phyloP scores from a whole-genome alignment of 2,888 invertebrate genomes.

The Diarsia dahlii region DNA sequence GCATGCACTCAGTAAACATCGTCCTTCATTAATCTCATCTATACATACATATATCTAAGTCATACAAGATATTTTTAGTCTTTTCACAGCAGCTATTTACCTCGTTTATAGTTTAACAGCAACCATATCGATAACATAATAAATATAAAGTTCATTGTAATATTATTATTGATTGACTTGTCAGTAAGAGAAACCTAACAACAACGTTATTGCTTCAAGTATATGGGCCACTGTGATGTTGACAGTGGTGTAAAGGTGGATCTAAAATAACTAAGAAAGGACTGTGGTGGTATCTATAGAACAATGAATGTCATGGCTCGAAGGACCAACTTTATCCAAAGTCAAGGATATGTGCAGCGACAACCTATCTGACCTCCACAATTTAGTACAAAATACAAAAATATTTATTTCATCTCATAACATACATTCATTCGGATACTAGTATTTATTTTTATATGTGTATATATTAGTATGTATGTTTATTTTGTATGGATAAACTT shows the following conservation, averaged over 20 bases:
- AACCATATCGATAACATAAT: not conserved
- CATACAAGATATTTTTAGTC: not conserved
- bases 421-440: too few relatives aligned
- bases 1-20: slow-evolving; percentile 2
- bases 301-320: slow-evolving; percentile 6
- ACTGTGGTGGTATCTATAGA: slow-evolving; percentile 7
- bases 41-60: not conserved
- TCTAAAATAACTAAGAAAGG: not conserved
- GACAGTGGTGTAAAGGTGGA: not conserved
- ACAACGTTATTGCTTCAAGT: not conserved
- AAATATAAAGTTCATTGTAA: not conserved
- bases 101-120: not conserved
- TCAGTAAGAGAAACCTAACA: not conserved
- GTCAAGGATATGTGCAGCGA: too few relatives aligned
- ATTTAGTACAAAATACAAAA: too few relatives aligned
- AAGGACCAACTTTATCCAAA: not conserved
- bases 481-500: too few relatives aligned
- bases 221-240: not conserved
- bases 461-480: too few relatives aligned
- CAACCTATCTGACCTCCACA: too few relatives aligned
- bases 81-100: not conserved
- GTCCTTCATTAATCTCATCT: too few relatives aligned
- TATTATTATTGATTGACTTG: not conserved
- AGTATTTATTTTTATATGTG: too few relatives aligned
- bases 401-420: too few relatives aligned